Base-by-base conservation (phyloP, 2,113 vertebrate genomes). In the Nesogale talazaci region DNA sequence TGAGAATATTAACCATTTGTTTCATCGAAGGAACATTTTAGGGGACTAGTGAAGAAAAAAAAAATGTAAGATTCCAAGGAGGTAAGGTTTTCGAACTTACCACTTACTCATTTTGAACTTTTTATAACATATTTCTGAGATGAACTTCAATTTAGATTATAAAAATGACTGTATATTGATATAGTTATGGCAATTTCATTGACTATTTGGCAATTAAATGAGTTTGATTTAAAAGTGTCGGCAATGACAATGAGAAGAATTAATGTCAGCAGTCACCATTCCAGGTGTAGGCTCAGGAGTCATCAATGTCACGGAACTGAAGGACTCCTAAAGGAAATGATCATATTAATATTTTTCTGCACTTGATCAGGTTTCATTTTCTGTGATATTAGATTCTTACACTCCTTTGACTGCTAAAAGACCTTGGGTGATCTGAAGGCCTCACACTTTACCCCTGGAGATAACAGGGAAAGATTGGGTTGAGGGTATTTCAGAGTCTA, bases 71-170 rank as follows among this genome's bases (percentile, higher is more conserved):
- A 83, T 40, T 92, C 22, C 7, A 77, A 78, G n/a, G 16, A 88
- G 72, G 19, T 63, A 84, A 67, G 75, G 14, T n/a, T 75, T 82
- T 59, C n/a, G 74, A 84, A 14, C n/a, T 87, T 91, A 89, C 42
- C 79, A 88, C 22, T 78, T 84, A 89, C 70, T 38, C 82, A 90
- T 93, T 40, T 74, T 27, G 22, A 84, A 78, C 38, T 65, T 87
- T 69, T 85, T 46, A 31, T 57, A 92, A 90, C 90, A 22, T 25
- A 20, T 38, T 76, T 57, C 36, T 27, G 81, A 93, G 59, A 76
- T 80, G 31, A 89, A 88, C 31, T 70, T 94, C 42, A 75, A 42
- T 74, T 92, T 90, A 69, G 90, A 76, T 79, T 86, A 12, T 83
- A 77, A 86, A 95, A 86, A 65, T 16, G 23, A 38, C 2, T 42